Conservation (phyloP, 1,140 invertebrate species). For the Leptinotarsa lineolata region DNA sequence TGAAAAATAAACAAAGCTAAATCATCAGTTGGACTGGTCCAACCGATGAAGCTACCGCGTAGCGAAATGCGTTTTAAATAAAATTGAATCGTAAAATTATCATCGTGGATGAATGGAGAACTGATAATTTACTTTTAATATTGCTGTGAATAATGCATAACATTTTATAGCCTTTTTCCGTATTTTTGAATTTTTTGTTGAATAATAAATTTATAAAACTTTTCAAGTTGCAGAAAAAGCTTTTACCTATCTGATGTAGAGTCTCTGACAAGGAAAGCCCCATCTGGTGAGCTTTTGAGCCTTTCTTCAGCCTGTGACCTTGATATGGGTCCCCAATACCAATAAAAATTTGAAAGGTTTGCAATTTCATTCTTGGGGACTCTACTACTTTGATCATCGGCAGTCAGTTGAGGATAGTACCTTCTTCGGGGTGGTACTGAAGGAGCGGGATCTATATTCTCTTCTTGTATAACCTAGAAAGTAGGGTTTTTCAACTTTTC, state of each 20-base stretch:
- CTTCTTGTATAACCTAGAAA: conserved; percentile 2
- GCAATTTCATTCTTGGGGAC: conserved; percentile 43
- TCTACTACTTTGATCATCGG: conserved; percentile 17
- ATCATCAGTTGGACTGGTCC: too few relatives aligned
- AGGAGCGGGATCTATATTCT: conserved; percentile 4
- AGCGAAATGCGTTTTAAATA: too few relatives aligned
- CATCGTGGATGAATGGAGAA: too few relatives aligned
- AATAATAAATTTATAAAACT: too few relatives aligned
- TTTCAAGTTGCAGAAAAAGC: background rate
- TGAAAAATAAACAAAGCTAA: too few relatives aligned
- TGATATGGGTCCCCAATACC: conserved; percentile 61
- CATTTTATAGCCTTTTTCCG: too few relatives aligned
- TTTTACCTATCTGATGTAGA: conserved; percentile 71
- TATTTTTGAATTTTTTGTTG: too few relatives aligned
- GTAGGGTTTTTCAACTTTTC: conserved; percentile 11
- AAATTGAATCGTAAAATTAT: too few relatives aligned
- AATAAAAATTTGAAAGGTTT: conserved; percentile 50
- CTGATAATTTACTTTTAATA: too few relatives aligned
- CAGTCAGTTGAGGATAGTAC: conserved; percentile 12
- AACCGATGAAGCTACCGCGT: too few relatives aligned
- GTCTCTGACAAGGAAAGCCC: conserved; percentile 78
- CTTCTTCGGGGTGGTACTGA: conserved; percentile 20
- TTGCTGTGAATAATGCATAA: too few relatives aligned
- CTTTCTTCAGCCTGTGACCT: conserved; percentile 57
- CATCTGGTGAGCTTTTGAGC: conserved; percentile 71